Evolutionary conservation across 2,113 vertebrate genomes (phyloP), one percentile per base, ranked within the genome.

Genomic region (Alosa alosa): DNA sequence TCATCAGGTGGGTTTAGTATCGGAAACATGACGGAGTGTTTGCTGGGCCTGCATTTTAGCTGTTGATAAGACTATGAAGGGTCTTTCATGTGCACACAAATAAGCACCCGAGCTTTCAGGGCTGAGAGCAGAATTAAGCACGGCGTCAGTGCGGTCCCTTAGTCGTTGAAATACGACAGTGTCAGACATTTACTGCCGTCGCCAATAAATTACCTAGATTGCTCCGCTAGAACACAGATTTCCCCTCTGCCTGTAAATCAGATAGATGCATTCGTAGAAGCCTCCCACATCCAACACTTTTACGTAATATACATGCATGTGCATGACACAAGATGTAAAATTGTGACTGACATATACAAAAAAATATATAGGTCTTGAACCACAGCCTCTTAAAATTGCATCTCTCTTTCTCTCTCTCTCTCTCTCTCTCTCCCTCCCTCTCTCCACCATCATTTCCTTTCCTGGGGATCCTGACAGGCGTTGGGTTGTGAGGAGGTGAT

Each of bases 351-450:
- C 64, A 72, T 72, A 6, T 11, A 36, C 11, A 72, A 72, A 72
- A 36, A 36, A 11, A 55, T 49, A 64, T 64, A 72, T 4, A 64
- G 22, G 60, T 25, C 7, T 25, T 25, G 64, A 72, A 72, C 64
- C 64, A 36, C 64, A 72, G 4, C 7, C 13, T 72, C 64, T 72
- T 72, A 72, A 72, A 31, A 72, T 7, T 49, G 25, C 25, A 31
- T 31, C 9, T 52, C n/a, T 17, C 85, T 75, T 45, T 78, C 46
- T 81, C 84, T 57, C 84, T 82, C 82, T 55, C 36, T 84, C 81
- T 60, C 81, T 68, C 83, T 72, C 11, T 55, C 57, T n/a, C 22
- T n/a, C 20, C n/a, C n/a, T n/a, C 7, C 57, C 57, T 68, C 60
- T 25, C 6, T 25, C 22, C n/a, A 25, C 25, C 64, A 72, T 72